A percentile compares a stretch with the other conserved stretches of the same genome.
Evolutionary conservation across 2,797 vertebrate species (phyloP).

Genomic region (Acrocephalus scirpaceus): DNA sequence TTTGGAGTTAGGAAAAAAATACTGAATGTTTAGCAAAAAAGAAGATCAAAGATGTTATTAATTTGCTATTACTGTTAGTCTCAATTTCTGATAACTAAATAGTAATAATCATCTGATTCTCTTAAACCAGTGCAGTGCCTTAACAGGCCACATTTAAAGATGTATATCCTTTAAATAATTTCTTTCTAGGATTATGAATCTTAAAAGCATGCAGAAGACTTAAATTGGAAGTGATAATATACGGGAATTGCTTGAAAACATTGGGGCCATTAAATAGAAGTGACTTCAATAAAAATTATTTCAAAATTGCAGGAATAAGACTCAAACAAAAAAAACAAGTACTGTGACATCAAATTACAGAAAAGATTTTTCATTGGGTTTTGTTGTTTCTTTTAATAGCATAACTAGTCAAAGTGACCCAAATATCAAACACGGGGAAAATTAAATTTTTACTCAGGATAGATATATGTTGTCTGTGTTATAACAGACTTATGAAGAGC

Average conservation of each 20-base stretch:
- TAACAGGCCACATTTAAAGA: background rate
- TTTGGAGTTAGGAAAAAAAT: background rate
- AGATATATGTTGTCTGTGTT: background rate
- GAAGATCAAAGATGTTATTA: background rate
- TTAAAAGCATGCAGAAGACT: background rate
- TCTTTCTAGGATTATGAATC: background rate
- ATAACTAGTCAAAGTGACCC: constrained; percentile 11
- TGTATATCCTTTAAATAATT: background rate
- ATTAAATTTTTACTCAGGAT: constrained; percentile 4
- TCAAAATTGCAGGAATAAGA: background rate
- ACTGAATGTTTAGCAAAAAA: background rate
- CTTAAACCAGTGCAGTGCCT: background rate
- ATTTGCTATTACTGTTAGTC: background rate
- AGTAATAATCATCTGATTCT: background rate
- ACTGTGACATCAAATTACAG: background rate
- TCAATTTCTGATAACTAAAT: background rate
- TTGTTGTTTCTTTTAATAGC: constrained; percentile 8
- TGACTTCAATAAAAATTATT: background rate
- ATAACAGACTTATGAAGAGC: background rate
- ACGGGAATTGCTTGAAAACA: background rate
- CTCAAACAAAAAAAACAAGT: background rate
- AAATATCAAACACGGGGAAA: background rate
- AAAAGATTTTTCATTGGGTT: background rate
- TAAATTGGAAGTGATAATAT: background rate
- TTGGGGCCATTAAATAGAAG: background rate